Evolutionary conservation across 2,888 invertebrate genomes (phyloP), one percentile per base, ranked within the genome.

Genomic region (Magallana nippona): DNA sequence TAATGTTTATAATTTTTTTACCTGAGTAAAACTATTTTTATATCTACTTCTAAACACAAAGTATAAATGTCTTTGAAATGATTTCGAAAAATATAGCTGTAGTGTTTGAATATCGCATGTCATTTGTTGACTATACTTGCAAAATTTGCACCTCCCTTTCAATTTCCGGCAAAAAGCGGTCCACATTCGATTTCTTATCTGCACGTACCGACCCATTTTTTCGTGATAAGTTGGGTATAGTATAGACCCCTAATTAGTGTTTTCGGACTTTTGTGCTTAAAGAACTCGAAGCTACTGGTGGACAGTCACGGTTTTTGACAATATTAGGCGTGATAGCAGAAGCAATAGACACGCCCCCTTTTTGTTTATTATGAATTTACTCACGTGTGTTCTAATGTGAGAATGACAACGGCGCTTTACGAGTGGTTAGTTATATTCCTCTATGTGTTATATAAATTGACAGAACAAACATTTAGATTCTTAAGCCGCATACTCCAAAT

Each of bases 401-500:
- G 17, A n/a, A 80, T 83, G 82, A 78, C 55, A 55, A 78, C 82
- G 57, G 71, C 79, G 55, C 27, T 84, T 13, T 78, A 82, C 57
- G 86, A 87, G 83, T 87, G 86, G 86, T 44, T 86, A 27, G 86
- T 88, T 78, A 86, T 87, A 71, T 81, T 60, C 63, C 78, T 86
- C n/a, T 88, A 86, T 86, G 60, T 83, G 57, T 79, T 86, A 58
- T 87, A 82, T 81, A 84, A 86, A 62, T n/a, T 82, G 32, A 78
- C 32, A 13, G 83, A 83, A n/a, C 63, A 63, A 13, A 55, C 55
- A 19, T 22, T 62, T 8, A 78, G 78, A 62, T 22, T 60, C 55
- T 55, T 71, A 55, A 82, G 62, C 27, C 58, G 62, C 57, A 22
- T 71, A 63, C 56, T 81, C 27, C 78, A n/a, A n/a, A 11, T 63